Evolutionary conservation across 2,888 invertebrate genomes (phyloP).

Genomic region (Pseudococcus jackbeardsleyi): DNA sequence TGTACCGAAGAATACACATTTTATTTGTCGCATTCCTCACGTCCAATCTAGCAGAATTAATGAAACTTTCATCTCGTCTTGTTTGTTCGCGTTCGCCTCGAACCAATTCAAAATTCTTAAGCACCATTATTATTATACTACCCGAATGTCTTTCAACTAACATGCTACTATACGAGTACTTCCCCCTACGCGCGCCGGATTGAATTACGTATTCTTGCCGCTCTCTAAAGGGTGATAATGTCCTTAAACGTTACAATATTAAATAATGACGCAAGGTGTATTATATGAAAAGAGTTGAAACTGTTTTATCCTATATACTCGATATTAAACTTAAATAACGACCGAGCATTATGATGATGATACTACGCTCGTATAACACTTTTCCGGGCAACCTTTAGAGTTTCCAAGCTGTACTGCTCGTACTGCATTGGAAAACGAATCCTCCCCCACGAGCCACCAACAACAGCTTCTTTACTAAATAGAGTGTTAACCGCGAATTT

Average conservation of each 20-base stretch:
- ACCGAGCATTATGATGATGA: slow-evolving; percentile 9
- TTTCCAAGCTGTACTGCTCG: too few relatives aligned
- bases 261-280: slow-evolving; percentile 58
- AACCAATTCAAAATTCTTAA: slow-evolving; percentile 62
- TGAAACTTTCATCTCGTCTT: slow-evolving; percentile 63
- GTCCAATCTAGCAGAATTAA: slow-evolving; percentile 64
- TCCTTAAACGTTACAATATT: slow-evolving; percentile 56
- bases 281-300: slow-evolving; percentile 41
- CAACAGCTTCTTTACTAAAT: slow-evolving; percentile 17
- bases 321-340: slow-evolving; percentile 37
- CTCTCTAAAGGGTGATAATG: slow-evolving; percentile 58
- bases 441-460: not conserved
- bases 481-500: slow-evolving; percentile 17
- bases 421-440: not conserved
- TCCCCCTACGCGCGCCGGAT: slow-evolving; percentile 30
- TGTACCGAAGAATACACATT: slow-evolving; percentile 51
- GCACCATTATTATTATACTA: slow-evolving; percentile 61
- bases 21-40: slow-evolving; percentile 64
- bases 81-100: slow-evolving; percentile 62
- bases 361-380: slow-evolving; percentile 14
- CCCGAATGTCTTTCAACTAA: slow-evolving; percentile 61
- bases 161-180: slow-evolving; percentile 41
- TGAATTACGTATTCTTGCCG: slow-evolving; percentile 62
- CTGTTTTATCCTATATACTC: slow-evolving; percentile 35
- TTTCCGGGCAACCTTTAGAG: not conserved